phyloP scores from a whole-genome alignment of 2,888 invertebrate species.

The Drosophila putrida region DNA sequence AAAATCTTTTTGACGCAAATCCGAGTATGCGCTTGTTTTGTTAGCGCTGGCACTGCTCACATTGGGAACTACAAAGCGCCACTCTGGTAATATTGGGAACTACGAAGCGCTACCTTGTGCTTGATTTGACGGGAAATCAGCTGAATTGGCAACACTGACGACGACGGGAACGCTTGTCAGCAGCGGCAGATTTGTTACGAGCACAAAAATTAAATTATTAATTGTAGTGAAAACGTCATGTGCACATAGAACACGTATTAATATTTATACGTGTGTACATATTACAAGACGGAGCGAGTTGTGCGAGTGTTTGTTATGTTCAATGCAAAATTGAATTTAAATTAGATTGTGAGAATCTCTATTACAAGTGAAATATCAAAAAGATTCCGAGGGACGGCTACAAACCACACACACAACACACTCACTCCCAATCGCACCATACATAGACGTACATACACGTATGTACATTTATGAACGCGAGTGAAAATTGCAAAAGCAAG shows the following conservation, averaged over 20 bases:
- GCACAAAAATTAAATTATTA: constrained; percentile 33
- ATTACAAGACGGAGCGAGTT: constrained; percentile 10
- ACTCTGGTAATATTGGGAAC: no score
- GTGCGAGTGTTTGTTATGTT: constrained; percentile 13
- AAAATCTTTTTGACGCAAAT: no score
- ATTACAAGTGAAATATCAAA: constrained; percentile 31
- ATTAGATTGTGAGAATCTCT: constrained; percentile 2
- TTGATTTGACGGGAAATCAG: no score
- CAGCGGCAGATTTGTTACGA: constrained; percentile 46
- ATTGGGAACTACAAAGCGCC: no score
- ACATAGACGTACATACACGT: constrained; percentile 24
- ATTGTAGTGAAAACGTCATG: constrained; percentile 23
- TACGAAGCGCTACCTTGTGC: no score
- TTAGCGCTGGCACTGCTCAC: no score
- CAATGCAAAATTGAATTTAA: constrained; percentile 1
- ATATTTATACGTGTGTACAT: not conserved
- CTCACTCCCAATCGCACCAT: constrained; percentile 21
- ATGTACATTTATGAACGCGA: constrained; percentile 46
- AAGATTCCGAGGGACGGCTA: constrained; percentile 30
- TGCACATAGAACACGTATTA: constrained; percentile 27
- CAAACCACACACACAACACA: constrained; percentile 25
- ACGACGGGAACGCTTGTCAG: constrained; percentile 42
- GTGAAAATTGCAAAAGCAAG: constrained; percentile 61
- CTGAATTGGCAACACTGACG: not conserved
- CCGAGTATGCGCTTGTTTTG: no score